Evolutionary conservation across 2,888 invertebrate species (phyloP).

Genomic region (Creontiades dilutus): DNA sequence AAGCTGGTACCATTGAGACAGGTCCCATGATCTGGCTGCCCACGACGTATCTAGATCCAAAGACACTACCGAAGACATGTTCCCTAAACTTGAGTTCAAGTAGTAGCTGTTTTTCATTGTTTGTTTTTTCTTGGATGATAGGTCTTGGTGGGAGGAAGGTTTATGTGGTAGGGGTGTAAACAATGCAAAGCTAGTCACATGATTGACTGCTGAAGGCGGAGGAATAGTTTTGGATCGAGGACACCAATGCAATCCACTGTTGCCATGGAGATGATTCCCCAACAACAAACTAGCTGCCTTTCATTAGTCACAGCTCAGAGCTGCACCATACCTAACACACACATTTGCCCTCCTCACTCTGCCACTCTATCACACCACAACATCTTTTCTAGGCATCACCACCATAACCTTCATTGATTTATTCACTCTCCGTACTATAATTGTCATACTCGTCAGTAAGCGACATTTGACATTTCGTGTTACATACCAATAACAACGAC

Average conservation of each 20-base stretch:
- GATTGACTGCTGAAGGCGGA: constrained; percentile 64
- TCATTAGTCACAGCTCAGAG: constrained; percentile 43
- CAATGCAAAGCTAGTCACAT: constrained; percentile 60
- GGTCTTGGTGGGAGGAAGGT: constrained; percentile 28
- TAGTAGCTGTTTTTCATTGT: constrained; percentile 70
- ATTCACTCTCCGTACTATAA: background rate
- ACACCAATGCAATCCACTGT: constrained; percentile 6
- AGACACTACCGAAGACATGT: constrained; percentile 78
- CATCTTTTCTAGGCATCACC: background rate
- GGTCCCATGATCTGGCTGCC: constrained; percentile 81
- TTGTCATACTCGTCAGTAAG: background rate
- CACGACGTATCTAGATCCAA: constrained; percentile 82
- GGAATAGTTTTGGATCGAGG: constrained; percentile 37
- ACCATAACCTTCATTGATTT: background rate
- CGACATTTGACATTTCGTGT: background rate
- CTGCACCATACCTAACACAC: background rate
- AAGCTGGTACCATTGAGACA: constrained; percentile 77
- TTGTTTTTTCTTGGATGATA: constrained; percentile 16
- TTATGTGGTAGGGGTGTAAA: constrained; percentile 53
- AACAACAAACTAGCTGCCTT: constrained; percentile 54
- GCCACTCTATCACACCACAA: background rate
- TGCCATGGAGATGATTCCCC: constrained; percentile 39
- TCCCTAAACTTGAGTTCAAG: constrained; percentile 64
- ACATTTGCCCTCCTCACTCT: background rate
- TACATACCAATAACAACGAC: background rate